These are phyloP conservation scores for Hyppa rectilinea DNA, from an alignment of 2,888 invertebrate genomes.

Conservation along the genomic window DNA sequence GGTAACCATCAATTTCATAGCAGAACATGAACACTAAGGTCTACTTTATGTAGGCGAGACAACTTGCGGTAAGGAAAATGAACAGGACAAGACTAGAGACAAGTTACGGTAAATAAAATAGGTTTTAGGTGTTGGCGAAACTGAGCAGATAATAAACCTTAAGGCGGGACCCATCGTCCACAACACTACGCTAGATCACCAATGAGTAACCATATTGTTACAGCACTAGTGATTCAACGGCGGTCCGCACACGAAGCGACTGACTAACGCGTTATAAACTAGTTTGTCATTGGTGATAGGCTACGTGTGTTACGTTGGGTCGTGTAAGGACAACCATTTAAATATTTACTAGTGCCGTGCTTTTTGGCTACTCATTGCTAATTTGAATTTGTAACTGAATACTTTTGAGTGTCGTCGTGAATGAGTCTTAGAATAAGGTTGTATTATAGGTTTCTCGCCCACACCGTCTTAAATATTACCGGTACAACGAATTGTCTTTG, in stretches of 20 bases:
- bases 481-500: background rate
- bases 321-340: background rate
- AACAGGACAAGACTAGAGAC: background rate
- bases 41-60: slow-evolving; percentile 9
- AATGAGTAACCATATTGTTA: background rate
- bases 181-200: background rate
- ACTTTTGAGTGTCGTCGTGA: background rate
- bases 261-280: background rate
- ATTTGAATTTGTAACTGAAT: background rate
- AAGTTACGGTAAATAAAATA: slow-evolving; percentile 2
- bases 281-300: too few species aligned
- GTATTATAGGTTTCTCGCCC: slow-evolving; percentile 5
- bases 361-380: background rate
- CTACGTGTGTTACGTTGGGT: too few species aligned
- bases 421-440: background rate
- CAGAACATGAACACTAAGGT: slow-evolving; percentile 5
- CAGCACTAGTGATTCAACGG: background rate
- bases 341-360: background rate
- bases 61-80: slow-evolving; percentile 3
- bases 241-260: background rate
- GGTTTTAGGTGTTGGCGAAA: slow-evolving; percentile 24
- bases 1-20: background rate
- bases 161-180: background rate
- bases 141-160: slow-evolving; percentile 7
- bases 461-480: slow-evolving; percentile 19